phyloP scores from a whole-genome alignment of 2,797 vertebrate genomes.

The Potorous gilbertii region DNA sequence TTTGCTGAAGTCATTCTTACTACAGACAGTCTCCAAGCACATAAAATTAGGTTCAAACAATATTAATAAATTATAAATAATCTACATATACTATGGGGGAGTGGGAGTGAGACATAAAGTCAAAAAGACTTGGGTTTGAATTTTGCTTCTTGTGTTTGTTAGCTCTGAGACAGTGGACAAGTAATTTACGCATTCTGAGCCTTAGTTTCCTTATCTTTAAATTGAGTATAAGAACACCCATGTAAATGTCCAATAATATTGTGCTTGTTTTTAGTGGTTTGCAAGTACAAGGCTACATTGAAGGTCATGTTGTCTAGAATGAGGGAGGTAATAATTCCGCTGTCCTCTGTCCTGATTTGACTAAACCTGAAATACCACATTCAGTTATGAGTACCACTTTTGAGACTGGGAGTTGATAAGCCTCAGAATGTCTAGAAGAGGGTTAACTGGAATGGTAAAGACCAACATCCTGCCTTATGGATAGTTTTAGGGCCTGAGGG shows the following conservation, averaged over 20 bases:
- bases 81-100: not conserved
- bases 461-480: not conserved
- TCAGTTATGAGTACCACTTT: not conserved
- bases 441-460: not conserved
- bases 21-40: not conserved
- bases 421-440: not conserved
- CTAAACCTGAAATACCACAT: not conserved
- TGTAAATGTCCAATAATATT: not conserved
- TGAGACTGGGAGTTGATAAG: not conserved
- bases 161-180: slow-evolving; percentile 2
- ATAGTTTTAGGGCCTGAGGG: not conserved
- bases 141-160: not conserved
- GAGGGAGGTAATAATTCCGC: not conserved
- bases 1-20: not conserved
- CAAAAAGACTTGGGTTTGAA: not conserved
- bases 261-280: not conserved
- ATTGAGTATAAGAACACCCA: not conserved
- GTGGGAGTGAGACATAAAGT: slow-evolving; percentile 37
- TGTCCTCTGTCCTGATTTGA: not conserved
- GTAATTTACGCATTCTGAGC: not conserved
- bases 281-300: not conserved
- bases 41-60: not conserved
- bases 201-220: slow-evolving; percentile 9
- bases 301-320: not conserved
- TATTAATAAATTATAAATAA: not conserved